Evolutionary conservation across 1,140 invertebrate species (phyloP).

Genomic region (Nebria ingens): DNA sequence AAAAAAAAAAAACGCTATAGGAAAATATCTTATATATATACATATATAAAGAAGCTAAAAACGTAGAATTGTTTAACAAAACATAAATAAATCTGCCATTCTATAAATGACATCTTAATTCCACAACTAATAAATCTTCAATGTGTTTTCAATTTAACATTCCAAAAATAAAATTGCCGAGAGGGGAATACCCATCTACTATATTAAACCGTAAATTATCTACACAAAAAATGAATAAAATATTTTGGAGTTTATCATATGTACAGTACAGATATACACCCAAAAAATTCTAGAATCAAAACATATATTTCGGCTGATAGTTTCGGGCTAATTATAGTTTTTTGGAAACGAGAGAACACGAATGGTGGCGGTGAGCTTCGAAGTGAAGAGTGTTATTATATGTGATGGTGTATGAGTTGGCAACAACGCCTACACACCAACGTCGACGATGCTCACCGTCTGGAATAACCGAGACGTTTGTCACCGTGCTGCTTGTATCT

Average conservation of each 20-base stretch:
- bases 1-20: too few relatives aligned
- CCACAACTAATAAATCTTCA: conserved; percentile 12
- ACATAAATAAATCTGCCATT: too few relatives aligned
- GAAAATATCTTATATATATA: too few relatives aligned
- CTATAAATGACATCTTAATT: conserved; percentile 4
- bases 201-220: not conserved
- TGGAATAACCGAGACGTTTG: not conserved
- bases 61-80: too few relatives aligned
- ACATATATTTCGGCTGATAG: conserved; percentile 2
- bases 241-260: conserved; percentile 1
- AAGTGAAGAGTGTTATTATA: too few relatives aligned
- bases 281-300: conserved; percentile 1
- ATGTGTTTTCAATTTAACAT: conserved; percentile 5
- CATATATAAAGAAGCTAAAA: too few relatives aligned
- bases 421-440: not conserved
- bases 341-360: not conserved
- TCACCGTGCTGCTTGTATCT: too few relatives aligned
- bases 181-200: too few relatives aligned
- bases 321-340: not conserved
- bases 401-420: not conserved
- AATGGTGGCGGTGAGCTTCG: too few relatives aligned
- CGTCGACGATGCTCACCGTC: not conserved
- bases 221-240: not conserved
- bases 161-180: not conserved
- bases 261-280: too few relatives aligned